phyloP scores from a whole-genome alignment of 2,888 invertebrate species.

The Harpalus rubripes region DNA sequence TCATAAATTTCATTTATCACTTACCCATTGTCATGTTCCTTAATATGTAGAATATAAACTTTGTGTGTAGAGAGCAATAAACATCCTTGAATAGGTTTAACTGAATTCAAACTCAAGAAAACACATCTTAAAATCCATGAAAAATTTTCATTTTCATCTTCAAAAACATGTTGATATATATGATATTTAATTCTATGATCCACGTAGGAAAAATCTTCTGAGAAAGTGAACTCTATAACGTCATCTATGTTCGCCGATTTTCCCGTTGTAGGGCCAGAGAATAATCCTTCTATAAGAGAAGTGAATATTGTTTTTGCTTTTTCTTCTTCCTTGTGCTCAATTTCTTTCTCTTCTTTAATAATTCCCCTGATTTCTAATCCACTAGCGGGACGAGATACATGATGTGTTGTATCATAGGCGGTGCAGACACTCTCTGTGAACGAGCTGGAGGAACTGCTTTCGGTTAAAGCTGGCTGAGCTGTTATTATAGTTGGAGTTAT shows the following conservation, averaged over 20 bases:
- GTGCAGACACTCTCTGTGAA: constrained; percentile 82
- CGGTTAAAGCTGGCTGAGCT: constrained; percentile 78
- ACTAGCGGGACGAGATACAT: constrained; percentile 28
- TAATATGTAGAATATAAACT: constrained; percentile 79
- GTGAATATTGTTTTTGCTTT: constrained; percentile 68
- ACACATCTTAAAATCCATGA: constrained; percentile 78
- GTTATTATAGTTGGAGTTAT: constrained; percentile 67
- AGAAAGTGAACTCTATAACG: constrained; percentile 76
- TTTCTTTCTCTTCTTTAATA: constrained; percentile 53
- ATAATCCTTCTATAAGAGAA: constrained; percentile 51
- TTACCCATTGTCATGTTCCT: constrained; percentile 74
- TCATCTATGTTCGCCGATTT: constrained; percentile 12
- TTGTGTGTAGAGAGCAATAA: constrained; percentile 79
- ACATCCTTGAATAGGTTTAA: constrained; percentile 76
- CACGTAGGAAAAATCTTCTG: constrained; percentile 78
- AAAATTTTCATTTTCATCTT: constrained; percentile 79
- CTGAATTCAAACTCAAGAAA: constrained; percentile 76
- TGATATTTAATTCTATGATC: constrained; percentile 82
- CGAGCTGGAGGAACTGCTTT: constrained; percentile 83
- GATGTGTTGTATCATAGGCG: constrained; percentile 77
- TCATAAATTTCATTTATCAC: constrained; percentile 17
- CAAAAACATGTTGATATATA: constrained; percentile 80
- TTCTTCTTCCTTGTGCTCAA: constrained; percentile 8
- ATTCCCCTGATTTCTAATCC: constrained; percentile 10
- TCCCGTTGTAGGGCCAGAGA: constrained; percentile 58